A percentile compares a stretch with the other conserved stretches of the same genome.
Conservation (phyloP, 2,797 vertebrate genomes). For the Esox lucius region DNA sequence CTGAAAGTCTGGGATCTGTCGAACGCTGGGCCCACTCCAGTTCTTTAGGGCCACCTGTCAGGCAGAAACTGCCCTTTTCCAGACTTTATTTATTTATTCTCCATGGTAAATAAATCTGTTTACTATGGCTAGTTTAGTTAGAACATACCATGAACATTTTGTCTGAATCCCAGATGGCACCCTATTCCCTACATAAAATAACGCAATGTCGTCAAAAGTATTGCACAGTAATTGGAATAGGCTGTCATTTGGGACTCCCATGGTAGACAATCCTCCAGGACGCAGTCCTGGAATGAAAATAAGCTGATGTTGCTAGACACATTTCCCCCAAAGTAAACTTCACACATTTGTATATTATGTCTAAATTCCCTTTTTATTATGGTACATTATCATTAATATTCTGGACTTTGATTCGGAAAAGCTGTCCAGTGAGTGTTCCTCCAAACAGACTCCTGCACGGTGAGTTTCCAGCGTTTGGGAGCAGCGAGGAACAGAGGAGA, state of each 20-base stretch:
- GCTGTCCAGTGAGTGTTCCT: background rate
- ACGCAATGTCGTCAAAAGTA: too few relatives aligned
- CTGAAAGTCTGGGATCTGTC: constrained; percentile 19
- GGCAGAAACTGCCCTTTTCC: constrained; percentile 1
- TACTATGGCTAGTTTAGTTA: constrained; percentile 26
- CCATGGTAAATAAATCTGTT: constrained; percentile 29
- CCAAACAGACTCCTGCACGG: background rate
- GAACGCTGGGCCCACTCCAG: background rate
- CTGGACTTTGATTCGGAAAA: background rate
- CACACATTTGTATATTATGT: constrained; percentile 57
- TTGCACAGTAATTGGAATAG: background rate
- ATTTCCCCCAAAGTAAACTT: background rate
- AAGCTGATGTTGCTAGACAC: constrained; percentile 49
- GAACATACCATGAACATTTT: constrained; percentile 19
- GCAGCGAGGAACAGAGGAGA: constrained; percentile 12
- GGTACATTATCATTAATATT: constrained; percentile 11
- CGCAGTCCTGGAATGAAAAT: constrained; percentile 37
- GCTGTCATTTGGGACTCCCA: background rate
- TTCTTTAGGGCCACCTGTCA: background rate
- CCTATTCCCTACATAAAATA: background rate
- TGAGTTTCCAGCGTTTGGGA: constrained; percentile 5
- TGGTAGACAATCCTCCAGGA: background rate
- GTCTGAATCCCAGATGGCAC: background rate
- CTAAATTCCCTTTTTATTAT: constrained; percentile 54
- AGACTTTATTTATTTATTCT: constrained; percentile 24